Evolutionary conservation across 1,140 invertebrate species (phyloP).

Genomic region (Brachionus manjavacas): DNA sequence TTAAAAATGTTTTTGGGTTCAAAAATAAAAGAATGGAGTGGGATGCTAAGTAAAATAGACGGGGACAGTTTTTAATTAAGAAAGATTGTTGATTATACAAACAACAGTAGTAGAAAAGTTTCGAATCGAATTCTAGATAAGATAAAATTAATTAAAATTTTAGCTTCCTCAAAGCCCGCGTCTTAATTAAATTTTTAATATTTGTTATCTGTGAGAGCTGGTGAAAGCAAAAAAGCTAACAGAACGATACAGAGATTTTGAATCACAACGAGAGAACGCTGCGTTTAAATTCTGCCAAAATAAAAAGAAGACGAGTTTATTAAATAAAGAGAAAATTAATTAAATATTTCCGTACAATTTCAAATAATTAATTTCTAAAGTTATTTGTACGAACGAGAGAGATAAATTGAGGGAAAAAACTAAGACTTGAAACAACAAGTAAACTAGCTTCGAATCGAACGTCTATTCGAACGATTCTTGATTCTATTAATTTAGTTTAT

Average conservation of each 20-base stretch:
- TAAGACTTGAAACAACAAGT: slow-evolving; percentile 14
- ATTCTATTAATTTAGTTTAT: slow-evolving; percentile 40
- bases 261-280: not conserved
- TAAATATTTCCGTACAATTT: slow-evolving; percentile 42
- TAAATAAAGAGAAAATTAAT: slow-evolving; percentile 39
- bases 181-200: slow-evolving; percentile 41
- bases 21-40: no score
- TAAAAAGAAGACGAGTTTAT: slow-evolving; percentile 14
- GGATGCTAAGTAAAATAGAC: not conserved
- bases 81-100: not conserved
- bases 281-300: not conserved
- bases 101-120: not conserved
- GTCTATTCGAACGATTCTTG: slow-evolving; percentile 18
- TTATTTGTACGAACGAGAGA: slow-evolving; percentile 16
- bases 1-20: no score
- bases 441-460: slow-evolving; percentile 15
- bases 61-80: not conserved
- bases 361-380: slow-evolving; percentile 8
- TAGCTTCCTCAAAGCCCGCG: slow-evolving; percentile 24
- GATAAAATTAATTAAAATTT: slow-evolving; percentile 36
- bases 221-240: not conserved
- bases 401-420: not conserved
- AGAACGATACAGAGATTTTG: slow-evolving; percentile 6
- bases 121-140: slow-evolving; percentile 8
- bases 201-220: slow-evolving; percentile 21